A percentile compares a stretch with the other conserved stretches of the same genome.
These are phyloP conservation scores for Hemiscyllium ocellatum DNA, from an alignment of 2,113 vertebrate genomes.

Conservation along the genomic window DNA sequence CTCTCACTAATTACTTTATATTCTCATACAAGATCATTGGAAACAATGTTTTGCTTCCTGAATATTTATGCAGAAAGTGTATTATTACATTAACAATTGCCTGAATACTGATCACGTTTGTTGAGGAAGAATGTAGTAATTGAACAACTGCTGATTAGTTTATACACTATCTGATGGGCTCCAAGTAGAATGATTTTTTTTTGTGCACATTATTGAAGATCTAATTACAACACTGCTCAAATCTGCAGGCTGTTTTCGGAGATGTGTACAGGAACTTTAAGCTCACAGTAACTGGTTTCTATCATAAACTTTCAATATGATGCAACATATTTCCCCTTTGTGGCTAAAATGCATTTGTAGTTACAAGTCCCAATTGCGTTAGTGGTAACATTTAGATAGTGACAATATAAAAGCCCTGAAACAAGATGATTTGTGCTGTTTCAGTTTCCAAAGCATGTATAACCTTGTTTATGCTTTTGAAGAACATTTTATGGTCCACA, in stretches of 20 bases:
- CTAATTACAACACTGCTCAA: background rate
- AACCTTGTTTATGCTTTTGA: background rate
- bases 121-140: background rate
- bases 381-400: background rate
- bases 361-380: background rate
- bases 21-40: background rate
- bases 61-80: background rate
- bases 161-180: background rate
- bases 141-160: background rate
- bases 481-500: background rate
- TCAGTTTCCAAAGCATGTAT: background rate
- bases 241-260: background rate
- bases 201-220: background rate
- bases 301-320: background rate
- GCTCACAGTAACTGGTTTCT: background rate
- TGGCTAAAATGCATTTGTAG: background rate
- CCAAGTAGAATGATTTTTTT: background rate
- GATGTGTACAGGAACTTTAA: background rate
- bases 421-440: background rate
- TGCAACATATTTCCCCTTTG: background rate
- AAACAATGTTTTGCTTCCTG: background rate
- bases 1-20: background rate
- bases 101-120: background rate
- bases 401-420: background rate
- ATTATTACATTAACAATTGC: background rate